Evolutionary conservation across 2,888 invertebrate genomes (phyloP).

Genomic region (Zeuzera pyrina): DNA sequence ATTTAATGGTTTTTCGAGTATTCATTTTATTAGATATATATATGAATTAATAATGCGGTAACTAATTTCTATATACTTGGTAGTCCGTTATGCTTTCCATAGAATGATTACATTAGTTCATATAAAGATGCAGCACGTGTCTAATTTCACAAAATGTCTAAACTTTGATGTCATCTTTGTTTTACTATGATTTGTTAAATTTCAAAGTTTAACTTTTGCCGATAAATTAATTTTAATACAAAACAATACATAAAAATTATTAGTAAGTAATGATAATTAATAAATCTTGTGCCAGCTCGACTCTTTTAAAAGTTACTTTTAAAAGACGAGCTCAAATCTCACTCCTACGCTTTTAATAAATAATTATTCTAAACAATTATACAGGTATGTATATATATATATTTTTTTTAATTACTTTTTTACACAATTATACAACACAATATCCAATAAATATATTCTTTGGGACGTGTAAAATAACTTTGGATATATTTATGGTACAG

Average conservation of each 20-base stretch:
- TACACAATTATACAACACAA: constrained; percentile 69
- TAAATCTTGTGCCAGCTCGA: constrained; percentile 42
- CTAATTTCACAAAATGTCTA: constrained; percentile 50
- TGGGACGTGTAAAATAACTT: constrained; percentile 65
- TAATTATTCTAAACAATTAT: constrained; percentile 66
- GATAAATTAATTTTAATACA: constrained; percentile 32
- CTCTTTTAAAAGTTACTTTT: constrained; percentile 63
- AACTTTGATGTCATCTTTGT: constrained; percentile 44
- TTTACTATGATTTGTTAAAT: constrained; percentile 26
- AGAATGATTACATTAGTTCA: constrained; percentile 8
- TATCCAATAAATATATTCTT: constrained; percentile 65
- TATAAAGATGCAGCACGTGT: constrained; percentile 20
- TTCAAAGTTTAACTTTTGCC: constrained; percentile 65
- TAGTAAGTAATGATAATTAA: constrained; percentile 49
- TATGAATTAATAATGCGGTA: constrained; percentile 33
- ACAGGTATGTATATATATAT: constrained; percentile 67
- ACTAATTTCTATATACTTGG: constrained; percentile 28
- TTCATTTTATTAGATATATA: constrained; percentile 24
- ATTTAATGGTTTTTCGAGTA: constrained; percentile 52
- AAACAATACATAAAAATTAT: constrained; percentile 21
- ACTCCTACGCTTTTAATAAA: constrained; percentile 57
- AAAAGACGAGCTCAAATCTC: constrained; percentile 57
- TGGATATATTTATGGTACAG: constrained; percentile 42
- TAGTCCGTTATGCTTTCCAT: constrained; percentile 20
- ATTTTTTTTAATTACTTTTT: constrained; percentile 62